Percentiles rank a stretch among this genome's conserved stretches.
Conservation (phyloP, 2,888 invertebrate genomes). For the Allolobophora icterica region DNA sequence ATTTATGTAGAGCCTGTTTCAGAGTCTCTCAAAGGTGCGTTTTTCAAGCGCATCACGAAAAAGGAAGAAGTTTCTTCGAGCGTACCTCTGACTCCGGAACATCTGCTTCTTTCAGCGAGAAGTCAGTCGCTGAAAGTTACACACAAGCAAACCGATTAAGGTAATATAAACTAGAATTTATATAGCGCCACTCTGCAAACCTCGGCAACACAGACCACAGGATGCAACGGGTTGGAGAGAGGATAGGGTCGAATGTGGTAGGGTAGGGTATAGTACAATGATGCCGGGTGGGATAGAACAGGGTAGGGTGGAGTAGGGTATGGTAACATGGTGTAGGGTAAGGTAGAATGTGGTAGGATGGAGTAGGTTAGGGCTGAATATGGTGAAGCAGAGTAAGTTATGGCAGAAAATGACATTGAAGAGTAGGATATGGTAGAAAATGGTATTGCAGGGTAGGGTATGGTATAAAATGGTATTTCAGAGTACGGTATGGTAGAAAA, state of each 20-base stretch:
- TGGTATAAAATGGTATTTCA: too few relatives aligned
- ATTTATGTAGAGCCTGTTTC: too few relatives aligned
- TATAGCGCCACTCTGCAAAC: not conserved
- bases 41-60: too few relatives aligned
- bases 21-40: not conserved
- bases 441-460: not conserved
- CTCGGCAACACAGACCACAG: too few relatives aligned
- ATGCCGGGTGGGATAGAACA: too few relatives aligned
- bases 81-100: constrained; percentile 36
- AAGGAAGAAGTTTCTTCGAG: not conserved
- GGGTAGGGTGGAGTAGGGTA: too few relatives aligned
- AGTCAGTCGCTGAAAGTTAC: constrained; percentile 51
- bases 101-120: constrained; percentile 50
- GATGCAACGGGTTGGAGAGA: too few relatives aligned
- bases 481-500: not conserved
- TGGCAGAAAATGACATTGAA: not conserved
- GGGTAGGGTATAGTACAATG: too few relatives aligned
- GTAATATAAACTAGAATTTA: not conserved
- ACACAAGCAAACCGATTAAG: not conserved
- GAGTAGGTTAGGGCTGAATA: not conserved
- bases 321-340: too few relatives aligned
- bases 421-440: not conserved
- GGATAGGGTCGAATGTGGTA: too few relatives aligned
- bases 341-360: not conserved
- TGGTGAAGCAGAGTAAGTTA: too few relatives aligned